phyloP scores from a whole-genome alignment of 2,888 invertebrate species.

The Pyrrhosoma nymphula region DNA sequence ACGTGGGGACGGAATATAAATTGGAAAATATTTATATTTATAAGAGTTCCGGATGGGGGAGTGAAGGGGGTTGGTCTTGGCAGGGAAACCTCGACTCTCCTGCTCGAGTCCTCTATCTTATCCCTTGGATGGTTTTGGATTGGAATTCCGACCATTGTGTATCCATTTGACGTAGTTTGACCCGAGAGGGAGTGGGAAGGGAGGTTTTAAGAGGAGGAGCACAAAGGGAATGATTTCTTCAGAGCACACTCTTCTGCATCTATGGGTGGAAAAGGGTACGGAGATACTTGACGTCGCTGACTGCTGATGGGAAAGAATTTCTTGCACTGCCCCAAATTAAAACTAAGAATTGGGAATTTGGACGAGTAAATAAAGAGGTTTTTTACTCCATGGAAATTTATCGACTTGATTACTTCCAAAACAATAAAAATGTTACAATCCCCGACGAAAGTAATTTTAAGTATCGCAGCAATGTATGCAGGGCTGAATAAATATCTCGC shows the following conservation, averaged over 20 bases:
- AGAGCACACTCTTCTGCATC: neutral
- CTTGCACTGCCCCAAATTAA: no score
- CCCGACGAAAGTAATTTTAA: no score
- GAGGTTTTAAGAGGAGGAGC: neutral
- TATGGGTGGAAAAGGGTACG: neutral
- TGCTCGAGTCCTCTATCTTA: neutral
- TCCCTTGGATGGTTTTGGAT: neutral
- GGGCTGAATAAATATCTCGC: no score
- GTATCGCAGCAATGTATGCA: no score
- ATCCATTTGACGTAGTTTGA: neutral
- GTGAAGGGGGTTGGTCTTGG: neutral
- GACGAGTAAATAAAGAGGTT: no score
- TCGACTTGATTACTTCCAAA: no score
- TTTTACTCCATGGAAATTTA: no score
- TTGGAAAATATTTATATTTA: constrained; percentile 44
- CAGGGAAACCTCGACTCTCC: neutral
- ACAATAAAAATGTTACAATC: no score
- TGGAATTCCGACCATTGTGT: neutral
- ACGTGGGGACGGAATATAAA: constrained; percentile 41
- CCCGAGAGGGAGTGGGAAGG: neutral
- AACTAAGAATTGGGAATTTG: no score
- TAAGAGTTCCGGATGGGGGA: constrained; percentile 22
- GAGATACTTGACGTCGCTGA: neutral
- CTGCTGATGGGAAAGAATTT: neutral
- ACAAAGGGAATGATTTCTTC: neutral